phyloP scores from a whole-genome alignment of 2,888 invertebrate genomes.

The Diploptera punctata region DNA sequence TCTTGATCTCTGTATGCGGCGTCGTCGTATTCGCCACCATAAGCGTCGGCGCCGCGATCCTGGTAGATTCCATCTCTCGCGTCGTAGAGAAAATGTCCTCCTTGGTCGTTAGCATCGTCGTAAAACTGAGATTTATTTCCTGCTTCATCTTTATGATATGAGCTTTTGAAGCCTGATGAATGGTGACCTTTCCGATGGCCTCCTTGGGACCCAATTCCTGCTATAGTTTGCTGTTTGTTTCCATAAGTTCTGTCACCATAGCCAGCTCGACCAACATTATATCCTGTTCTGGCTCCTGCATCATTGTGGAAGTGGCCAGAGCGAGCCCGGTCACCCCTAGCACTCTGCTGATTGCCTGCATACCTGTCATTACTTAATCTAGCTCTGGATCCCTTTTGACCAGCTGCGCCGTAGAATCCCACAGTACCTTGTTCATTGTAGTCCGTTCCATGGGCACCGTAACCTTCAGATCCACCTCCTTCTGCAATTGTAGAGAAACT shows the following conservation, averaged over 20 bases:
- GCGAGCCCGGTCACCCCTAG: slow-evolving; percentile 21
- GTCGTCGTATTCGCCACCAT: slow-evolving; percentile 31
- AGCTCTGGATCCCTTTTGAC: slow-evolving; percentile 29
- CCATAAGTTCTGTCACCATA: slow-evolving; percentile 40
- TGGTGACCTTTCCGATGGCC: slow-evolving; percentile 44
- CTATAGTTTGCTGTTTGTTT: slow-evolving; percentile 39
- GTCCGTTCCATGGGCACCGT: slow-evolving; percentile 31
- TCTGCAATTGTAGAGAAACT: neutral
- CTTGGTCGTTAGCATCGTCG: slow-evolving; percentile 43
- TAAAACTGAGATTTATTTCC: slow-evolving; percentile 45
- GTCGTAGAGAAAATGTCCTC: slow-evolving; percentile 36
- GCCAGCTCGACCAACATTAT: slow-evolving; percentile 39
- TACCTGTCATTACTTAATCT: slow-evolving; percentile 27
- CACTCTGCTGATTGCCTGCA: slow-evolving; percentile 26
- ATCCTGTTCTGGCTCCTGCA: slow-evolving; percentile 35
- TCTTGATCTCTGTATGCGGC: slow-evolving; percentile 25
- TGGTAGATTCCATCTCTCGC: slow-evolving; percentile 31
- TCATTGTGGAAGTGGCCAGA: slow-evolving; percentile 34
- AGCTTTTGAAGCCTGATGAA: slow-evolving; percentile 44
- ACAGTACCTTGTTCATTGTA: slow-evolving; percentile 33
- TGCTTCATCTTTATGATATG: slow-evolving; percentile 45
- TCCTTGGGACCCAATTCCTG: slow-evolving; percentile 35
- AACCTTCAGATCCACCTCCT: neutral
- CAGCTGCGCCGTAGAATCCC: slow-evolving; percentile 39
- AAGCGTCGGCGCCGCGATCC: slow-evolving; percentile 25